Evolutionary conservation across 2,113 vertebrate species (phyloP).

Genomic region (Pelmatolapia mariae): DNA sequence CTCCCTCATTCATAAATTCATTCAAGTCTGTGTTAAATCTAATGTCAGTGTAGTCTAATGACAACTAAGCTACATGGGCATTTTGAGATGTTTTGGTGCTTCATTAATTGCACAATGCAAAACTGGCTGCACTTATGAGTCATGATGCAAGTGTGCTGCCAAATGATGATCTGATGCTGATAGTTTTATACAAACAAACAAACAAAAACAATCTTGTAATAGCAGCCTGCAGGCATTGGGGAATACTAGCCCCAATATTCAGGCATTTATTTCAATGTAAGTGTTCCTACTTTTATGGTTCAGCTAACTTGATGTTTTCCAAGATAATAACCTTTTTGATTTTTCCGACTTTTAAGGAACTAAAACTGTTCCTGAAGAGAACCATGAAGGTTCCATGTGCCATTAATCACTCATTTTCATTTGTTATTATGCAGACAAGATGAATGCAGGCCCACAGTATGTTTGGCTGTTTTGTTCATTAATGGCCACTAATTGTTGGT

Average conservation of each 20-base stretch:
- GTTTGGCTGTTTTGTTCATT: not conserved
- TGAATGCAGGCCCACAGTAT: not conserved
- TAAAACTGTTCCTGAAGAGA: not conserved
- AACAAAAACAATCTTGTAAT: not conserved
- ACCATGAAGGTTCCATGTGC: accelerated
- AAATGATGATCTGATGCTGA: not conserved
- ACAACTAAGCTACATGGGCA: not conserved
- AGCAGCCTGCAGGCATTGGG: not conserved
- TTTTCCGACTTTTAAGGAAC: not conserved
- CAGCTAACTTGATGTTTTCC: not conserved
- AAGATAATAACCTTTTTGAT: not conserved
- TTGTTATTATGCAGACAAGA: not conserved
- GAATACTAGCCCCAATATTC: not conserved
- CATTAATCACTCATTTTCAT: not conserved
- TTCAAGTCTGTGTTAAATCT: not conserved
- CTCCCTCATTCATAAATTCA: not conserved
- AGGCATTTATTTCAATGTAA: not conserved
- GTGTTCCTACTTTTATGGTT: not conserved
- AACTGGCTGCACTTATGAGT: not conserved
- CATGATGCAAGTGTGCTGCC: not conserved
- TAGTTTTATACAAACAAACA: no score
- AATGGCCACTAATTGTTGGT: conserved; percentile 28
- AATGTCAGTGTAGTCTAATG: not conserved
- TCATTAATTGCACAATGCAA: not conserved
- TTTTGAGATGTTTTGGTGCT: not conserved